Percentiles rank a stretch among this genome's conserved stretches.
Conservation (phyloP, 2,888 invertebrate species). For the Nudaria mundana region DNA sequence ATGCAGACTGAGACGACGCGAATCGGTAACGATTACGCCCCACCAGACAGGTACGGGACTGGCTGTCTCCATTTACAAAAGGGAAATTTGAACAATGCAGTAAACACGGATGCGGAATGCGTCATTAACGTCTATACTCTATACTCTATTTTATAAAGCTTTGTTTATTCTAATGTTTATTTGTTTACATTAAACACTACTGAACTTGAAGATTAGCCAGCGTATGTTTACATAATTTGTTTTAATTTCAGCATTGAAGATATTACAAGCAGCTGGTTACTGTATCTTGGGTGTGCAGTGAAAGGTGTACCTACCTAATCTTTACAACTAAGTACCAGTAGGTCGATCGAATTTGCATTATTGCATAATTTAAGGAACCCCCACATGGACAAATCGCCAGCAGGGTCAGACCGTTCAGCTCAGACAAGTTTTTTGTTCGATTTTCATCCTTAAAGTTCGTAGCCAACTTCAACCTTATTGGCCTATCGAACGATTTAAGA, state of each 20-base stretch:
- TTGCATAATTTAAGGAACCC: no score
- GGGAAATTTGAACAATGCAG: slow-evolving; percentile 72
- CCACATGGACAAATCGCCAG: no score
- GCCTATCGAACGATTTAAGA: no score
- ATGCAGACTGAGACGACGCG: slow-evolving; percentile 75
- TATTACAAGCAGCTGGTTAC: no score
- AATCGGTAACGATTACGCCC: slow-evolving; percentile 75
- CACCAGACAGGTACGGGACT: slow-evolving; percentile 71
- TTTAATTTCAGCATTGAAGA: neutral
- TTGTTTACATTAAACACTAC: slow-evolving; percentile 19
- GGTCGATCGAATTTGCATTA: no score
- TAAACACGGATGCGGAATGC: slow-evolving; percentile 49
- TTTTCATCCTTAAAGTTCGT: no score
- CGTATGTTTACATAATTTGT: neutral
- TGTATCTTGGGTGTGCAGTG: no score
- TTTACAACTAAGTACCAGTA: no score
- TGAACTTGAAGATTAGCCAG: neutral
- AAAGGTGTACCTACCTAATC: no score
- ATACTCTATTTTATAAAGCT: slow-evolving; percentile 9
- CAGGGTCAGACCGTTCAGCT: no score
- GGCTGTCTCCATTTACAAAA: slow-evolving; percentile 68
- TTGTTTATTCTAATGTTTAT: slow-evolving; percentile 31
- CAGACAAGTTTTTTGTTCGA: no score
- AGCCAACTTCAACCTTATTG: no score
- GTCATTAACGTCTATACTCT: slow-evolving; percentile 41